These are phyloP conservation scores for Mixornis gularis DNA, from an alignment of 2,113 vertebrate species.

Conservation along the genomic window DNA sequence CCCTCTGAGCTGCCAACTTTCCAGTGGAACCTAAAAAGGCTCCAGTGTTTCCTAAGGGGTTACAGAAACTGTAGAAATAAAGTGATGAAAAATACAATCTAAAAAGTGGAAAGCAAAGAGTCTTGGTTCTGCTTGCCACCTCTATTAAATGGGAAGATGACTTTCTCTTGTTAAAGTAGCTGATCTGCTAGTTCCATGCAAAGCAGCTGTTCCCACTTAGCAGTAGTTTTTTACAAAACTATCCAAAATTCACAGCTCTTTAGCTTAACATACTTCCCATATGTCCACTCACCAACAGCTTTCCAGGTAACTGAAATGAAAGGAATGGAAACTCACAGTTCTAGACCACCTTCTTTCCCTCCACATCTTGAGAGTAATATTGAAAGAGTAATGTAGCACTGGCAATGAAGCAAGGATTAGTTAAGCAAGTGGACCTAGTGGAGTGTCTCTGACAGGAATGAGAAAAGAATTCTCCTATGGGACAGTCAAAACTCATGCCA, in stretches of 20 bases:
- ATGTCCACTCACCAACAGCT: not conserved
- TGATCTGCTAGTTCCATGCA: not conserved
- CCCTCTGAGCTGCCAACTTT: slow-evolving; percentile 15
- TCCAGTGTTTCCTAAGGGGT: not conserved
- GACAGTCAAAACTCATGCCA: not conserved
- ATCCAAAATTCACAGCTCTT: not conserved
- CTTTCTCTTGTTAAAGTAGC: not conserved
- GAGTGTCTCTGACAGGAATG: not conserved
- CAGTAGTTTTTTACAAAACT: not conserved
- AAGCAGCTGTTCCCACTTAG: slow-evolving; percentile 9
- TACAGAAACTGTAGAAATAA: not conserved
- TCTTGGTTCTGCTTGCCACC: not conserved
- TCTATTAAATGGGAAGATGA: not conserved
- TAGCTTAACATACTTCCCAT: not conserved
- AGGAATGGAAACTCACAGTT: not conserved
- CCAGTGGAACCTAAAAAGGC: slow-evolving; percentile 5
- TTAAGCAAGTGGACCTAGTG: not conserved
- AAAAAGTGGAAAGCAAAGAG: not conserved
- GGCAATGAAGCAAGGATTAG: not conserved
- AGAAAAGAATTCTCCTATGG: not conserved
- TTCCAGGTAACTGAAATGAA: not conserved
- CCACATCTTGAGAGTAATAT: not conserved
- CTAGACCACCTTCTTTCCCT: not conserved
- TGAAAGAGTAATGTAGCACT: not conserved
- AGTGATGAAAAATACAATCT: not conserved